Percentiles rank a stretch among this genome's conserved stretches.
These are phyloP conservation scores for Sphinx pinastri DNA, from an alignment of 2,888 invertebrate species.

Conservation along the genomic window DNA sequence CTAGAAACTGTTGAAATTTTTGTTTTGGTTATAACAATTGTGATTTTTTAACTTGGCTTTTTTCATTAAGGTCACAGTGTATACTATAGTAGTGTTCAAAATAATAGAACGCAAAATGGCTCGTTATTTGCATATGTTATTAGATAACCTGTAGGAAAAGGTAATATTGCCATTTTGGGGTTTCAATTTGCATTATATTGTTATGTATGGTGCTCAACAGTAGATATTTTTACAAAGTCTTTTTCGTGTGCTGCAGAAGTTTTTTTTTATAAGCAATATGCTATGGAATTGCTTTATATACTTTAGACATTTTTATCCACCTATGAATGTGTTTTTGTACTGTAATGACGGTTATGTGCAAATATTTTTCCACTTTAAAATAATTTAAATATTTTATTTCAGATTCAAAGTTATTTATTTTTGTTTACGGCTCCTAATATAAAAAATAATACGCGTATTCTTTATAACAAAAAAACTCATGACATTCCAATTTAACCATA, in stretches of 20 bases:
- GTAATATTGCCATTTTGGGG: too few relatives aligned
- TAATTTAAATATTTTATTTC: background rate
- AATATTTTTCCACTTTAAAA: background rate
- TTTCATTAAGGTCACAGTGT: too few relatives aligned
- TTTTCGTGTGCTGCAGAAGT: too few relatives aligned
- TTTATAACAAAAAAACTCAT: background rate
- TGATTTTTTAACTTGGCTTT: too few relatives aligned
- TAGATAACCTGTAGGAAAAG: too few relatives aligned
- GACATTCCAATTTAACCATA: conserved; percentile 14
- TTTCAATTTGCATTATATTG: background rate
- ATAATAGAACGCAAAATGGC: too few relatives aligned
- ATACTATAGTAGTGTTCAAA: too few relatives aligned
- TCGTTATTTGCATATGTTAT: too few relatives aligned
- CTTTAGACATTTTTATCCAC: too few relatives aligned
- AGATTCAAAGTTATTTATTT: background rate
- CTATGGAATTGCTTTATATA: too few relatives aligned
- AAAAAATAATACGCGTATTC: background rate
- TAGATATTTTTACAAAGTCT: background rate
- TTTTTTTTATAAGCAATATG: too few relatives aligned
- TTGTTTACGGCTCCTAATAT: background rate
- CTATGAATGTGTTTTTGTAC: too few relatives aligned
- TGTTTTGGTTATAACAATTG: background rate
- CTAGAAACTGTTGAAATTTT: background rate
- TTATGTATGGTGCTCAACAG: conserved; percentile 3
- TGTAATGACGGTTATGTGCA: background rate